Conservation (phyloP, 2,113 vertebrate genomes). For the Bucco capensis region DNA sequence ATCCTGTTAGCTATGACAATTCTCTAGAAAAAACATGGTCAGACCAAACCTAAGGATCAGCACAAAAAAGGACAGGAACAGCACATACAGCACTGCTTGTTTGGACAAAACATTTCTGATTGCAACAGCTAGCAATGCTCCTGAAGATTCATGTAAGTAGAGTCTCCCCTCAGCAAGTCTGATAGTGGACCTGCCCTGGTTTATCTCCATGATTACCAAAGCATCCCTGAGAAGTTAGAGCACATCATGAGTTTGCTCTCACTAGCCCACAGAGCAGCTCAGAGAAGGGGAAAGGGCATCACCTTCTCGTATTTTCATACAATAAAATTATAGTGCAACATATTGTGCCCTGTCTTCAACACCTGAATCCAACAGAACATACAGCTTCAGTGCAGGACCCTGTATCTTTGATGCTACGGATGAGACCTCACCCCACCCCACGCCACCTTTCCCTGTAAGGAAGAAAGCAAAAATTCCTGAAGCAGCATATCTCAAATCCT, state of each 20-base stretch:
- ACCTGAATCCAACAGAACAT: not conserved
- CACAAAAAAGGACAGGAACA: not conserved
- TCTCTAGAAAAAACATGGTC: not conserved
- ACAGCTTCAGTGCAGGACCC: not conserved
- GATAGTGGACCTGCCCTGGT: not conserved
- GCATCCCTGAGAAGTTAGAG: not conserved
- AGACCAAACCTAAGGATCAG: not conserved
- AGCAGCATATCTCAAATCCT: not conserved
- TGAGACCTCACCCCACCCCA: not conserved
- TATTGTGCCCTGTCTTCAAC: not conserved
- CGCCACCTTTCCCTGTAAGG: not conserved
- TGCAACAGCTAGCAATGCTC: accelerated
- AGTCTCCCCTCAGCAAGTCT: not conserved
- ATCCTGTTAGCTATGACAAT: not conserved
- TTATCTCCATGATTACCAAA: not conserved
- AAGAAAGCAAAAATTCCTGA: not conserved
- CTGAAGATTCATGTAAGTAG: not conserved
- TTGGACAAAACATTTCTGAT: not conserved
- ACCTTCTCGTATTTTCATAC: not conserved
- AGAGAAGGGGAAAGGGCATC: not conserved
- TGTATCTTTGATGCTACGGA: not conserved
- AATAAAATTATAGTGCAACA: not conserved
- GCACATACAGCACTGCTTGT: not conserved
- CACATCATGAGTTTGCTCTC: not conserved
- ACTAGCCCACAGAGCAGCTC: not conserved